Base-by-base conservation (phyloP, 2,888 invertebrate species). In the Phania funesta region DNA sequence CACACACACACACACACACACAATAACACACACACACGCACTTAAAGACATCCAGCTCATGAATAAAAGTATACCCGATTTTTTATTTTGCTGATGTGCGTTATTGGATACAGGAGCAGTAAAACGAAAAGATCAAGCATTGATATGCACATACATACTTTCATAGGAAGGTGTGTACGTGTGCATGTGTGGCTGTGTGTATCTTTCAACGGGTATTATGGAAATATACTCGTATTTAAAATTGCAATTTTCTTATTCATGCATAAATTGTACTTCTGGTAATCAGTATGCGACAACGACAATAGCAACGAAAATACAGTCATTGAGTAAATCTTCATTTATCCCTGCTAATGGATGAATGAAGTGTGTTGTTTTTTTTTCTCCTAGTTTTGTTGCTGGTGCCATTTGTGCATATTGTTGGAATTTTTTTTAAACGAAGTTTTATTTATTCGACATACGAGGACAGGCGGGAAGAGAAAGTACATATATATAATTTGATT, bases 201-300 rank as follows among this genome's bases (percentile, higher is more conserved):
- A 0, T 32, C 2, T 46, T 26, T 38, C 22, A 22, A 38, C 16
- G 67, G 54, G 35, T 29, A 58, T 41, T 71, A 73, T 60, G 50
- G 52, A 73, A 73, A 71, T 50, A 70, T 70, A 70, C 46, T 70
- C 32, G 29, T 18, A 26, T 38, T 50, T 24, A 35, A 79, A 73
- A 65, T 71, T 73, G 65, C 71, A 73, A 73, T 79, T 65, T 73
- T 79, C 78, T 73, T 46, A 73, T 67, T 79, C 78, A 79, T 79
- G 78, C 78, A 79, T 79, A 79, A 79, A 79, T 65, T 76, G 48
- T 52, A 56, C 26, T 35, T 46, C 3, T 13, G 62, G 76, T 24
- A 48, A 38, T n/a, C 75, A 48, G 38, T 38, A 41, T 38, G 32
- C 44, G 20, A 24, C 5, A 46, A 71, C 41, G 48, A 41, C 48